Conservation (phyloP, 2,888 invertebrate species). For the Cybosia mesomella region DNA sequence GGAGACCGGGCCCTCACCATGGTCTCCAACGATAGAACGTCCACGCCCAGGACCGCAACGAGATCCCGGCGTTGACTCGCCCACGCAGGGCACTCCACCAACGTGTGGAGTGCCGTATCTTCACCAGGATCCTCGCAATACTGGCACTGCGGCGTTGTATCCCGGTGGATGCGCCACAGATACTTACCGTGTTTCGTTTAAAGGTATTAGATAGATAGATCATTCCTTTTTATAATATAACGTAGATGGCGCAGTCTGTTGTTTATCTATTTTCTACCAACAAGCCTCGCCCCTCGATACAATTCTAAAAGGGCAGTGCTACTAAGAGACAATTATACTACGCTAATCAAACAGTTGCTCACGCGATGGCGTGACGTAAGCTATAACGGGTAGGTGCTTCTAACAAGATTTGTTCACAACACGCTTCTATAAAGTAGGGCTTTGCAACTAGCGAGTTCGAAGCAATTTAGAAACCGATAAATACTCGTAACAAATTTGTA, state of each 20-base stretch:
- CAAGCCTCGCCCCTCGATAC: not conserved
- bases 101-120: no score
- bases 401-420: conserved; percentile 61
- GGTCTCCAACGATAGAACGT: no score
- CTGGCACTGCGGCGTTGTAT: no score
- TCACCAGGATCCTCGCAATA: no score
- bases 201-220: no score
- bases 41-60: no score
- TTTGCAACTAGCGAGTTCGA: conserved; percentile 7
- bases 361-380: conserved; percentile 63
- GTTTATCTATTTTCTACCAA: not conserved
- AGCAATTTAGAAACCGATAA: not conserved
- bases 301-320: conserved; percentile 20
- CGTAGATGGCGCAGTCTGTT: not conserved
- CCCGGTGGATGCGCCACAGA: no score
- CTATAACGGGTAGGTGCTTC: conserved; percentile 41
- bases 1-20: no score
- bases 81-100: no score
- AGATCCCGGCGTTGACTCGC: no score
- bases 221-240: no score
- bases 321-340: conserved; percentile 37
- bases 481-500: not conserved
- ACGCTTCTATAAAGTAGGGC: conserved; percentile 5
- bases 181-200: no score
- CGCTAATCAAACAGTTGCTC: conserved; percentile 57